Evolutionary conservation across 2,797 vertebrate genomes (phyloP).

Genomic region (Rhinatrema bivittatum): DNA sequence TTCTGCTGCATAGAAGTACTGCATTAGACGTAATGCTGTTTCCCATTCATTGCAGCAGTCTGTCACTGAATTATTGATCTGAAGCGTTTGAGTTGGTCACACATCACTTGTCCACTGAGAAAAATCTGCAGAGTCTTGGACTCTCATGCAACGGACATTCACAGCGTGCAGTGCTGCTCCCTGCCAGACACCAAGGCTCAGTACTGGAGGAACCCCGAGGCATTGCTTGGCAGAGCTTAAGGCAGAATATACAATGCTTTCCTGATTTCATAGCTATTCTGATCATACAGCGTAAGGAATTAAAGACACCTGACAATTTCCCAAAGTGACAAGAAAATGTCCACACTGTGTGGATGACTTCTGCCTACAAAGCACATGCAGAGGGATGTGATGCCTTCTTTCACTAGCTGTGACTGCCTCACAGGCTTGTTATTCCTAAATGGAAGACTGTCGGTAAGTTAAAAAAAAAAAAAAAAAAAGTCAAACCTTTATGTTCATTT

Average conservation of each 20-base stretch:
- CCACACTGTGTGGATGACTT: too few species aligned
- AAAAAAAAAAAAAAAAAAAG: too few species aligned
- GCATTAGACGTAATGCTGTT: fast-evolving
- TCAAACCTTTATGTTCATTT: too few species aligned
- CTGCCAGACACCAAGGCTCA: fast-evolving
- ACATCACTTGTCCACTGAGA: not conserved
- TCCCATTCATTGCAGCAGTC: not conserved
- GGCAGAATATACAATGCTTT: not conserved
- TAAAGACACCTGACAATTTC: not conserved
- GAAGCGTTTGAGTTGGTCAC: conserved; percentile 1
- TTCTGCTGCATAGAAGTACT: not conserved
- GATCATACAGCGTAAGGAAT: not conserved
- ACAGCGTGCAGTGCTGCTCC: fast-evolving
- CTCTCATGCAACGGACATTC: not conserved
- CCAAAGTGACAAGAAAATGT: too few species aligned
- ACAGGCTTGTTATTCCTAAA: too few species aligned
- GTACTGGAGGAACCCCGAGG: fast-evolving
- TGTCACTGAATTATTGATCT: conserved; percentile 14
- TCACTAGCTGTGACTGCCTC: too few species aligned
- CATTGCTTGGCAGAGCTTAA: not conserved
- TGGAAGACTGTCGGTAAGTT: too few species aligned
- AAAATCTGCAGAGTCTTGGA: too few species aligned
- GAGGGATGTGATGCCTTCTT: too few species aligned
- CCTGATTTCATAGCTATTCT: not conserved
- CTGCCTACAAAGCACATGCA: too few species aligned